Percentiles rank a stretch among this genome's conserved stretches.
Evolutionary conservation across 2,113 vertebrate species (phyloP).

Genomic region (Bubo blakistoni): DNA sequence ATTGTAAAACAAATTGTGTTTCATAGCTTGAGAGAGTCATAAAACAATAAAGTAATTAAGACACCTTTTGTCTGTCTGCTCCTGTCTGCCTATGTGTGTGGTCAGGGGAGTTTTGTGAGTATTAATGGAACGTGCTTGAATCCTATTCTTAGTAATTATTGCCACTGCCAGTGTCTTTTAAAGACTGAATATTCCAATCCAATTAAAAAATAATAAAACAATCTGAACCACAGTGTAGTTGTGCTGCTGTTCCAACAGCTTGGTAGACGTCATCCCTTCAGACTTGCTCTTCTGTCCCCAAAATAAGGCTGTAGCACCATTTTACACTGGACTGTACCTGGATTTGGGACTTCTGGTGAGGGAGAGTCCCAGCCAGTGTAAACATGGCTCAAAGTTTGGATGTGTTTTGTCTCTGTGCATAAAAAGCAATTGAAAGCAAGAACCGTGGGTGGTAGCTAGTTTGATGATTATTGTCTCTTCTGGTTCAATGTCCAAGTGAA

Average conservation of each 20-base stretch:
- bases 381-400: not conserved
- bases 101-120: not conserved
- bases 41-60: slow-evolving; percentile 55
- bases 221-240: not conserved
- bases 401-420: not conserved
- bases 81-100: not conserved
- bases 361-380: not conserved
- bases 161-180: not conserved
- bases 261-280: not conserved
- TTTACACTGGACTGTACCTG: not conserved
- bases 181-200: not conserved
- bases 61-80: slow-evolving; percentile 2
- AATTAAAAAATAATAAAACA: not conserved
- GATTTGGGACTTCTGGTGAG: not conserved
- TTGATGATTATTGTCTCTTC: not conserved
- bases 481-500: too few species aligned
- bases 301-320: not conserved
- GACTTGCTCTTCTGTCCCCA: not conserved
- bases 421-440: not conserved
- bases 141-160: not conserved
- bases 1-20: slow-evolving; percentile 29
- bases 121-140: not conserved
- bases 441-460: not conserved
- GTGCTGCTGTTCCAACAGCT: not conserved
- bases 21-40: not conserved